phyloP scores from a whole-genome alignment of 2,113 vertebrate genomes.

The Xenus cinereus region DNA sequence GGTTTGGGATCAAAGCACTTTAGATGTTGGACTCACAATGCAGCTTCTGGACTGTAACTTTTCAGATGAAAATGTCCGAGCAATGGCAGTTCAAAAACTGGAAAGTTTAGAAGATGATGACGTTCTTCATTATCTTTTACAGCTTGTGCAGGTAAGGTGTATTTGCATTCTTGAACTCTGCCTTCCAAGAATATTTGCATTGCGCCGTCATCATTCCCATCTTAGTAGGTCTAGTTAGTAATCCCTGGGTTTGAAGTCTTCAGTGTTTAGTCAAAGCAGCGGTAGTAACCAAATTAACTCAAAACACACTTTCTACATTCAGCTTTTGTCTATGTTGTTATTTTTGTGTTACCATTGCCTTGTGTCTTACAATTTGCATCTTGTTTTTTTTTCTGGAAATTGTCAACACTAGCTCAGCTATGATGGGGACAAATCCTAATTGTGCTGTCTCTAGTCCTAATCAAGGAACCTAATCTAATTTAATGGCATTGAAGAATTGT shows the following conservation, averaged over 20 bases:
- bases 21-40: constrained; percentile 94
- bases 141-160: constrained; percentile 90
- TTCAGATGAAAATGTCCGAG: constrained; percentile 91
- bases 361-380: background rate
- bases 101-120: constrained; percentile 92
- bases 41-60: constrained; percentile 97
- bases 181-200: constrained; percentile 23
- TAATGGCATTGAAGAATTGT: background rate
- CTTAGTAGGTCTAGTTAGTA: background rate
- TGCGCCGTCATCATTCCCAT: background rate
- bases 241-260: background rate
- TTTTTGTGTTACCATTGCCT: background rate
- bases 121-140: constrained; percentile 93
- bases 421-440: background rate
- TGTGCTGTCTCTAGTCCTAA: background rate
- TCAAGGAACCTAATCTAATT: background rate
- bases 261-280: background rate
- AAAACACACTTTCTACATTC: background rate
- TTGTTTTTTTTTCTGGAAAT: background rate
- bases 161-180: background rate
- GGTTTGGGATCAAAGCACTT: constrained; percentile 88
- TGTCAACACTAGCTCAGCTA: background rate
- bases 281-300: background rate
- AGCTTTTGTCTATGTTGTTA: background rate
- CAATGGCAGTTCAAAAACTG: constrained; percentile 94